Base-by-base conservation (phyloP, 2,797 vertebrate genomes). In the Menidia menidia region DNA sequence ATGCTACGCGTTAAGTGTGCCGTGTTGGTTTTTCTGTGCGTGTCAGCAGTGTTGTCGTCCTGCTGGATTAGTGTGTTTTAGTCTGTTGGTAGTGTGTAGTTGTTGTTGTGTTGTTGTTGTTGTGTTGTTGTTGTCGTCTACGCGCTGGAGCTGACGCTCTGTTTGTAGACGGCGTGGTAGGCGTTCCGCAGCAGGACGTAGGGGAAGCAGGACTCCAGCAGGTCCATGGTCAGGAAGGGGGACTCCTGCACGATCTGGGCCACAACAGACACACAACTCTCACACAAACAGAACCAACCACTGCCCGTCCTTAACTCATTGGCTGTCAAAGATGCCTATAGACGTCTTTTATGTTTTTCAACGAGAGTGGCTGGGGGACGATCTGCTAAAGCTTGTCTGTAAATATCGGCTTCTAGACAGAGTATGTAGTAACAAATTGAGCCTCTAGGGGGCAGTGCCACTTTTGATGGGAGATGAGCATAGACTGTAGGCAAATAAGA, bases 121-220 rank as follows among this genome's bases (percentile, higher is more conserved):
- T 39, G 35, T 39, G 35, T 61, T 31, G 2, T n/a, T 56, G n/a
- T 47, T 41, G 72, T 14, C 6, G 80, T 85, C 94, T 92, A 98
- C 75, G 96, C 95, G 77, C 95, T 97, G 47, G 93, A 95, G 70
- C 95, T 96, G 87, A 97, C 94, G 77, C 96, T 97, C 94, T 98
- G 97, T 88, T 98, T 98, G 88, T 99, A 99, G 89, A 99, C 98
- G 42, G 98, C 98, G 57, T 99, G 98, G 94, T 99, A 99, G 42
- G 97, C 97, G 70, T 99, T 99, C 86, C 97, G 92, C 90, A 99
- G 95, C 92, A 99, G 94, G 81, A 98, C 98, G 0, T 99, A 98
- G 10, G 97, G 98, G 92, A 99, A 99, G 71, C 98, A 99, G 64
- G 98, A 99, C 91, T 99, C 98, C 93, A 99, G 91, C 89, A 99